Evolutionary conservation across 2,797 vertebrate species (phyloP).

Genomic region (Lateolabrax maculatus): DNA sequence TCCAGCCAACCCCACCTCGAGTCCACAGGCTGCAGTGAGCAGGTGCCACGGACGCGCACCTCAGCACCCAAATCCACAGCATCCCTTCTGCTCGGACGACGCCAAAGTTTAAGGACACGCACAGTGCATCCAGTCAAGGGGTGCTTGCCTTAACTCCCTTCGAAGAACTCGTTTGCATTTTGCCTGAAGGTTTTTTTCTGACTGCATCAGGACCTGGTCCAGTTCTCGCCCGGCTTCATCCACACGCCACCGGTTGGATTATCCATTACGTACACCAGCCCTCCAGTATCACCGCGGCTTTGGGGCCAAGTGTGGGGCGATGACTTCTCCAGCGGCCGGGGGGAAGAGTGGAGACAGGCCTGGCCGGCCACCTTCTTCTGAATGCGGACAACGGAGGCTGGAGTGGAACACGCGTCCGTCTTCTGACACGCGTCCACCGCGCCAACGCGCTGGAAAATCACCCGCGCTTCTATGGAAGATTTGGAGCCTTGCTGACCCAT

Average conservation of each 20-base stretch:
- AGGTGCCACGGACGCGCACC: neutral
- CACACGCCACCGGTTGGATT: constrained; percentile 86
- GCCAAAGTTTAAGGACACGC: constrained; percentile 6
- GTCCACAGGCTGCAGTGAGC: neutral
- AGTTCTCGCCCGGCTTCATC: constrained; percentile 77
- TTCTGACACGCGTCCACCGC: constrained; percentile 44
- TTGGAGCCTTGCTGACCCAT: constrained; percentile 84
- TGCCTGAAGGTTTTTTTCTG: neutral
- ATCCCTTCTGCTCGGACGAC: constrained; percentile 14
- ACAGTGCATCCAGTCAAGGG: constrained; percentile 5
- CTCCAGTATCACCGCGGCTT: constrained; percentile 55
- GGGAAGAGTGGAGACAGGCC: constrained; percentile 7
- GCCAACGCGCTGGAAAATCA: constrained; percentile 60
- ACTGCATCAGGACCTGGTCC: constrained; percentile 74
- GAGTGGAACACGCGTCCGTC: constrained; percentile 37
- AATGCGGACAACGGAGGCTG: constrained; percentile 44
- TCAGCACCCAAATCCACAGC: constrained; percentile 21
- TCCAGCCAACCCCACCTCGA: constrained; percentile 9
- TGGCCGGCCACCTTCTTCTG: constrained; percentile 47
- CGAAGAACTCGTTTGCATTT: neutral
- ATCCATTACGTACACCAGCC: constrained; percentile 83
- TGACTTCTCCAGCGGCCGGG: constrained; percentile 22
- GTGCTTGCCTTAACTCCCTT: constrained; percentile 12
- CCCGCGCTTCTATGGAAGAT: constrained; percentile 63
- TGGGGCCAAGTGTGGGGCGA: constrained; percentile 46